Evolutionary conservation across 2,797 vertebrate species (phyloP).

Genomic region (Falco cherrug): DNA sequence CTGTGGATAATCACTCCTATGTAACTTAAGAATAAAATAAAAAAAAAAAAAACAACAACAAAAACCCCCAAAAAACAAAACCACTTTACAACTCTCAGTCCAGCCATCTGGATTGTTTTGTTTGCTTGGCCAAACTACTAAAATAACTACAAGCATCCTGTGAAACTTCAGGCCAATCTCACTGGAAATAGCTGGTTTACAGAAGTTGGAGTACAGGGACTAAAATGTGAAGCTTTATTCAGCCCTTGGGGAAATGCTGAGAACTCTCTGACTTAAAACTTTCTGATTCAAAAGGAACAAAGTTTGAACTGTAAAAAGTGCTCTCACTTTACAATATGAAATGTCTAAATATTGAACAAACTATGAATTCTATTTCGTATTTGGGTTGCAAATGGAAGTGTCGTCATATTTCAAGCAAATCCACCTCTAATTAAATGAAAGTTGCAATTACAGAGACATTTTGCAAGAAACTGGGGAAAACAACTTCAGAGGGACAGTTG

Average conservation of each 20-base stretch:
- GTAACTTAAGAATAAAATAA: neutral
- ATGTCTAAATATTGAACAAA: neutral
- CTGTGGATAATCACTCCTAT: slow-evolving; percentile 20
- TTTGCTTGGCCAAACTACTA: slow-evolving; percentile 36
- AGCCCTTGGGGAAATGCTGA: neutral
- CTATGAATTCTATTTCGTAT: neutral
- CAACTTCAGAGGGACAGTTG: neutral
- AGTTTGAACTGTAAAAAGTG: neutral
- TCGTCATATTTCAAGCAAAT: neutral
- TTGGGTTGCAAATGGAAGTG: neutral
- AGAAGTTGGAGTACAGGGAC: neutral
- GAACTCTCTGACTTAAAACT: neutral
- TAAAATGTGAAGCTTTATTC: neutral
- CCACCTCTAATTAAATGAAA: neutral
- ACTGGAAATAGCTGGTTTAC: slow-evolving; percentile 29
- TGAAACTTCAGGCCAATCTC: slow-evolving; percentile 42
- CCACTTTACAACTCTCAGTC: neutral
- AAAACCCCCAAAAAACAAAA: neutral
- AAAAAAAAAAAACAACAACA: neutral
- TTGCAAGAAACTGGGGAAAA: neutral
- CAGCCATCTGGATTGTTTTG: slow-evolving; percentile 31
- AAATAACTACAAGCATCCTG: slow-evolving; percentile 27
- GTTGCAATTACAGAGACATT: neutral
- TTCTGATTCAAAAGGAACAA: neutral
- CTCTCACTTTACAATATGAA: neutral